These are phyloP conservation scores for Thaleichthys pacificus DNA, from an alignment of 2,797 vertebrate genomes.

Conservation along the genomic window DNA sequence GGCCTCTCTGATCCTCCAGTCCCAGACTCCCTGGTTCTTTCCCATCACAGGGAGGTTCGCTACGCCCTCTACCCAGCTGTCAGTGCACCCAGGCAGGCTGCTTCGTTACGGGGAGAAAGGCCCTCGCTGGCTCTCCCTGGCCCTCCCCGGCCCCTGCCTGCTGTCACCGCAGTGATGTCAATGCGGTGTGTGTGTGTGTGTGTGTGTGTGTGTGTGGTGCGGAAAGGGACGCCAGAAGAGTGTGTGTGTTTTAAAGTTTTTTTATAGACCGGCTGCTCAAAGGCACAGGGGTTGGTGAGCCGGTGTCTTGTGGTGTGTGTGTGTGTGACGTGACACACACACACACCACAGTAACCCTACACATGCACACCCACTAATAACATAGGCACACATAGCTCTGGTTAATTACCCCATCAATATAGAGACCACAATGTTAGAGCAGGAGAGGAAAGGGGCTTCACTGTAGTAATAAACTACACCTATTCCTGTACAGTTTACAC, in stretches of 20 bases:
- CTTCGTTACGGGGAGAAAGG: slow-evolving; percentile 24
- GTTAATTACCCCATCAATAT: slow-evolving; percentile 61
- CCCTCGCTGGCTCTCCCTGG: slow-evolving; percentile 15
- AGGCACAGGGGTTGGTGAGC: slow-evolving; percentile 51
- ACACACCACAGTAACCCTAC: slow-evolving; percentile 18
- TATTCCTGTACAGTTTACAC: too few species aligned
- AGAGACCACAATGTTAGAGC: slow-evolving; percentile 49
- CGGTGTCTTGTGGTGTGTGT: slow-evolving; percentile 34
- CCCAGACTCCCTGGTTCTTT: slow-evolving; percentile 3
- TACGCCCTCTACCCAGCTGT: slow-evolving; percentile 45
- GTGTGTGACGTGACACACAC: slow-evolving; percentile 43
- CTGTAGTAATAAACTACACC: too few species aligned
- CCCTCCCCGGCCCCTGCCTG: slow-evolving; percentile 23
- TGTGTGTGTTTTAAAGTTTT: slow-evolving; percentile 26
- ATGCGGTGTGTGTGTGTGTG: slow-evolving; percentile 24
- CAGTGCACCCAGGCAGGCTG: slow-evolving; percentile 32
- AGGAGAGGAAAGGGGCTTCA: not conserved
- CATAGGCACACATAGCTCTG: slow-evolving; percentile 54
- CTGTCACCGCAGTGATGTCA: slow-evolving; percentile 65
- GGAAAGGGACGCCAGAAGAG: slow-evolving; percentile 9
- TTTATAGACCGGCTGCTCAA: slow-evolving; percentile 60
- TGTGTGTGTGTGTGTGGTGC: slow-evolving; percentile 37
- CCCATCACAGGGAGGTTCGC: slow-evolving; percentile 29
- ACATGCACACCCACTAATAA: slow-evolving; percentile 60
- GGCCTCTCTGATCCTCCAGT: slow-evolving; percentile 40